Evolutionary conservation across 2,888 invertebrate genomes (phyloP), one percentile per base, ranked within the genome.

Genomic region (Drosophila kokeensis): DNA sequence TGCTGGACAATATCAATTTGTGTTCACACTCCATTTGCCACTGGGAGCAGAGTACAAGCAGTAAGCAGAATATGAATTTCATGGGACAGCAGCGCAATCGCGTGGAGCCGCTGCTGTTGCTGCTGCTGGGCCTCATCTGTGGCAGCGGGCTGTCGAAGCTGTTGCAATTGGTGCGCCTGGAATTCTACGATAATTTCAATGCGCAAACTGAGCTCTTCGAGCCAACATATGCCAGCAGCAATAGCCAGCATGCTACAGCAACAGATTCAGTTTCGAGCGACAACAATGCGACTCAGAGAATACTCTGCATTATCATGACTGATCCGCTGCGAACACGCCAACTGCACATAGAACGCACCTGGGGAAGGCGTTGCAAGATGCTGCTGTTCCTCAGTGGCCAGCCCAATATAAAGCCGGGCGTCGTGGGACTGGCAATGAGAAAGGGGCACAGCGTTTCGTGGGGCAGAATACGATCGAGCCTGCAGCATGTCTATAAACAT

Each of bases 291-390:
- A 49, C 29, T 0, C 57, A 32, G 36, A 95, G 97, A 61, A 96
- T 99, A 72, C 94, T 99, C 2, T 99, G 99, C 92, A 99, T 99
- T 98, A 94, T 99, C 42, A 97, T 99, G 96, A 99, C 99, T 0
- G 96, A 96, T 69, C 98, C 99, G 0, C 94, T 94, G 38, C 94
- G 96, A 85, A 95, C 94, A 76, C 97, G 97, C 92, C 98, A 98
- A 0, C 94, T 94, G 27, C 98, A 99, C 90, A 97, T 99, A 6
- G 98, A 98, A 92, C 96, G 96, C 0, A 99, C 99, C 0, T 99
- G 99, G 99, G 99, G 98, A 2, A 96, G 96, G 90, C 94, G 98
- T 36, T 99, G 98, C 91, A 97, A 98, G 90, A 95, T 95, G 79
- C 93, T 98, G 36, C 91, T 98, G 18, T 98, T 98, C 83, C 97